Percentiles rank a stretch among this genome's conserved stretches.
Conservation (phyloP, 2,797 vertebrate genomes). For the Bradypus variegatus region DNA sequence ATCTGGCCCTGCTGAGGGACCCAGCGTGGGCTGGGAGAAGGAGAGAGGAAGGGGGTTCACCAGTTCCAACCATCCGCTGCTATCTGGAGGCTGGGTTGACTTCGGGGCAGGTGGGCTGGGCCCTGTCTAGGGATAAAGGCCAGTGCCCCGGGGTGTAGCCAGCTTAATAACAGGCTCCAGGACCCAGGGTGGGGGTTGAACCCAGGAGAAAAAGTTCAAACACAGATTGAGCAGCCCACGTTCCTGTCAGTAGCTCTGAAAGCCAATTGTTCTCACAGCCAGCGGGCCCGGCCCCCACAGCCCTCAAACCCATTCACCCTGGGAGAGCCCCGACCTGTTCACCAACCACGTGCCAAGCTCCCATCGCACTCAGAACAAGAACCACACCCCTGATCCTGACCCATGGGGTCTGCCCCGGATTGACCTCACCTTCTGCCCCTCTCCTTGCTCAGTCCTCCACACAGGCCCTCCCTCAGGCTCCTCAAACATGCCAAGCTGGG, state of each 20-base stretch:
- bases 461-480: background rate
- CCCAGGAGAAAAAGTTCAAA: slow-evolving; percentile 56
- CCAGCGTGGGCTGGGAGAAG: background rate
- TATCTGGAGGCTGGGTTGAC: slow-evolving; percentile 43
- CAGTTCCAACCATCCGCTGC: background rate
- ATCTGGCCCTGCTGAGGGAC: background rate
- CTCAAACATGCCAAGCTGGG: background rate
- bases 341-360: background rate
- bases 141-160: slow-evolving; percentile 56
- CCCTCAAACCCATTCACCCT: background rate
- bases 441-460: background rate
- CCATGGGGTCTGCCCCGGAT: background rate
- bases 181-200: slow-evolving; percentile 52
- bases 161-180: slow-evolving; percentile 59
- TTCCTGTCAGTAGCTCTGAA: slow-evolving; percentile 44
- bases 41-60: background rate
- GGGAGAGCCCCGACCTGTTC: background rate
- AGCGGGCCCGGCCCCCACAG: background rate
- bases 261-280: slow-evolving; percentile 31
- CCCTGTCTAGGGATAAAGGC: slow-evolving; percentile 59
- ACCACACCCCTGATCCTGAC: background rate
- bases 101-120: slow-evolving; percentile 51
- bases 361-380: background rate
- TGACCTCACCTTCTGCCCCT: background rate
- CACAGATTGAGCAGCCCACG: slow-evolving; percentile 54